phyloP scores from a whole-genome alignment of 2,888 invertebrate genomes.

The Apodemia mormo region DNA sequence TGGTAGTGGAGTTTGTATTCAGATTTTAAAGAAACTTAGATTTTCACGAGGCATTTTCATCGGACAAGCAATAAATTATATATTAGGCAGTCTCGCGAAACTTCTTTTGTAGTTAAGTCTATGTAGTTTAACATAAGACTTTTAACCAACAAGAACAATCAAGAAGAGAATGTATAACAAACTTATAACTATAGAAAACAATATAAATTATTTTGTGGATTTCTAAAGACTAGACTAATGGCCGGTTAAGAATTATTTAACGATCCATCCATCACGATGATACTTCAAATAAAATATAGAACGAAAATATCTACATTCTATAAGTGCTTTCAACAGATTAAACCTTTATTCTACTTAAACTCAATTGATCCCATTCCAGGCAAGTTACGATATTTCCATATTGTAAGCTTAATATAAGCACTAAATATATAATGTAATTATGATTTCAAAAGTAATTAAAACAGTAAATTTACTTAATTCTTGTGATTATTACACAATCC shows the following conservation, averaged over 20 bases:
- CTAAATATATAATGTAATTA: conserved; percentile 6
- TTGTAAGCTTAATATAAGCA: conserved; percentile 32
- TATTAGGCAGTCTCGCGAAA: conserved; percentile 2
- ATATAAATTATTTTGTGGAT: neutral
- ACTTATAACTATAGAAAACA: conserved; percentile 6
- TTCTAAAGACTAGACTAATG: conserved; percentile 11
- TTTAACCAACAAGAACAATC: neutral
- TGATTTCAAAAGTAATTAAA: conserved; percentile 5
- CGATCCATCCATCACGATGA: conserved; percentile 6
- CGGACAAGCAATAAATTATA: conserved; percentile 7
- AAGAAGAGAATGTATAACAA: neutral
- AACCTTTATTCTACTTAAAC: conserved; percentile 64
- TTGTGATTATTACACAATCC: neutral
- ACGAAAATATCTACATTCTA: conserved; percentile 2
- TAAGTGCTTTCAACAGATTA: conserved; percentile 25
- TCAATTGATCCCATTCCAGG: conserved; percentile 80
- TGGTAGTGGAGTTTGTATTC: conserved; percentile 1
- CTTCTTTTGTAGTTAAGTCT: conserved; percentile 5
- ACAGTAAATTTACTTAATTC: neutral
- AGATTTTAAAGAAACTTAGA: conserved; percentile 15
- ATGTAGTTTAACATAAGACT: conserved; percentile 1
- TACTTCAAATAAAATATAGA: conserved; percentile 1
- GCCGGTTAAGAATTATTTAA: neutral
- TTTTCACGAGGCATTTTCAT: conserved; percentile 6
- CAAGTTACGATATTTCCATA: conserved; percentile 61